phyloP scores from a whole-genome alignment of 2,797 vertebrate genomes.

The Micromesistius poutassou region DNA sequence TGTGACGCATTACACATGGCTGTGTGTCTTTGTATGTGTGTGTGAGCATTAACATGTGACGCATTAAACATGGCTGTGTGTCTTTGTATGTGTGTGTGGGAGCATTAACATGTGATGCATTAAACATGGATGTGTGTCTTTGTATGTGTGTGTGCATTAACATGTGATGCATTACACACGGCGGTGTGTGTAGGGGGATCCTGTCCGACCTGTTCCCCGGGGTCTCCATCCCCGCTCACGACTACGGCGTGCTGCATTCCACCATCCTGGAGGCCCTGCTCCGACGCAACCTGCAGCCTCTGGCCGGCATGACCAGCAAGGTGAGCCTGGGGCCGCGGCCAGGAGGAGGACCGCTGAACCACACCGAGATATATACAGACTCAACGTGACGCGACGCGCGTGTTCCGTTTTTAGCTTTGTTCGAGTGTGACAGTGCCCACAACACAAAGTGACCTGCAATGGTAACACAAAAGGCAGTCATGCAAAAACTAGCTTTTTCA shows the following conservation, averaged over 20 bases:
- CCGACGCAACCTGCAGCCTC: slow-evolving; percentile 75
- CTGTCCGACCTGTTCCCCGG: slow-evolving; percentile 88
- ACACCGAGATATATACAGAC: no score
- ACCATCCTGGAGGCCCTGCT: slow-evolving; percentile 77
- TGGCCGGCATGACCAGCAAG: slow-evolving; percentile 74
- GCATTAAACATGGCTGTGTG: background rate
- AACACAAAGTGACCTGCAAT: no score
- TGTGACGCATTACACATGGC: background rate
- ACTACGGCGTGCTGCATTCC: slow-evolving; percentile 81
- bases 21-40: background rate
- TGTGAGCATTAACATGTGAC: background rate
- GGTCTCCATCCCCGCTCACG: slow-evolving; percentile 81
- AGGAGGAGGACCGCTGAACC: no score
- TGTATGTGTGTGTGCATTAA: slow-evolving; percentile 17
- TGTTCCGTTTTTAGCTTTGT: no score
- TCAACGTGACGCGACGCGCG: no score
- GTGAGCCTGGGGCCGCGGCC: slow-evolving; percentile 17
- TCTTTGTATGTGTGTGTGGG: slow-evolving; percentile 28
- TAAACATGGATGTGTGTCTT: background rate
- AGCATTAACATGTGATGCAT: no score
- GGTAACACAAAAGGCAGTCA: no score
- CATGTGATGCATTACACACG: background rate
- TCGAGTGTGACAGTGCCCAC: no score
- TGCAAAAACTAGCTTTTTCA: no score
- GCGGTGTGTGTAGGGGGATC: slow-evolving; percentile 73